Percentiles rank a stretch among this genome's conserved stretches.
Conservation (phyloP, 2,113 vertebrate genomes). For the Chauna torquata region DNA sequence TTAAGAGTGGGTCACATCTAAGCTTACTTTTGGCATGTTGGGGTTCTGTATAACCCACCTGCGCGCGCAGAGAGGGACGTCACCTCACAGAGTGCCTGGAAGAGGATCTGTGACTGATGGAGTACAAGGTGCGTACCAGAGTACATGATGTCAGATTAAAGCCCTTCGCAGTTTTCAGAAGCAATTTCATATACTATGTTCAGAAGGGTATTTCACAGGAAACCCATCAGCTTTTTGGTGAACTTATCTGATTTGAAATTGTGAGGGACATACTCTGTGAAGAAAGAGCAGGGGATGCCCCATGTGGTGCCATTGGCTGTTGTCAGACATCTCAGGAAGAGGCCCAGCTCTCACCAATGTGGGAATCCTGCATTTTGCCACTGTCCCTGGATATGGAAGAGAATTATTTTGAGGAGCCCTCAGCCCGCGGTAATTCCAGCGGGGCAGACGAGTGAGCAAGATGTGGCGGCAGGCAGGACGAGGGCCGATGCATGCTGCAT, state of each 20-base stretch:
- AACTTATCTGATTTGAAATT: background rate
- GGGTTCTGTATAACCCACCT: background rate
- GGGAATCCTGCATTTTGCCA: background rate
- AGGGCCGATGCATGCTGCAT: background rate
- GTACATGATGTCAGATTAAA: background rate
- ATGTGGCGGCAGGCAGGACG: background rate
- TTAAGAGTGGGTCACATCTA: accelerated
- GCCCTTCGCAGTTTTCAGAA: background rate
- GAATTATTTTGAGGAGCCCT: background rate
- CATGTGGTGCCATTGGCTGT: background rate
- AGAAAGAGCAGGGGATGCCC: background rate
- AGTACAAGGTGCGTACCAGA: background rate
- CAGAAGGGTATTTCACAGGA: background rate
- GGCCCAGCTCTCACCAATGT: background rate
- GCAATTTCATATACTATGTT: background rate
- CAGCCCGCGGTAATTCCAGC: background rate
- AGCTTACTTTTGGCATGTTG: background rate
- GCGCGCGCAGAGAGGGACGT: background rate
- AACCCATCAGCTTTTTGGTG: background rate
- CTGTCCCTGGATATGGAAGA: background rate
- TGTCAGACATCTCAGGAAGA: background rate
- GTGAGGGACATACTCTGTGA: background rate
- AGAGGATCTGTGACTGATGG: background rate
- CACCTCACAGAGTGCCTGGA: background rate
- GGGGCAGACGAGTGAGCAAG: background rate